Evolutionary conservation across 2,797 vertebrate genomes (phyloP), one percentile per base, ranked within the genome.

Genomic region (Potorous gilbertii): DNA sequence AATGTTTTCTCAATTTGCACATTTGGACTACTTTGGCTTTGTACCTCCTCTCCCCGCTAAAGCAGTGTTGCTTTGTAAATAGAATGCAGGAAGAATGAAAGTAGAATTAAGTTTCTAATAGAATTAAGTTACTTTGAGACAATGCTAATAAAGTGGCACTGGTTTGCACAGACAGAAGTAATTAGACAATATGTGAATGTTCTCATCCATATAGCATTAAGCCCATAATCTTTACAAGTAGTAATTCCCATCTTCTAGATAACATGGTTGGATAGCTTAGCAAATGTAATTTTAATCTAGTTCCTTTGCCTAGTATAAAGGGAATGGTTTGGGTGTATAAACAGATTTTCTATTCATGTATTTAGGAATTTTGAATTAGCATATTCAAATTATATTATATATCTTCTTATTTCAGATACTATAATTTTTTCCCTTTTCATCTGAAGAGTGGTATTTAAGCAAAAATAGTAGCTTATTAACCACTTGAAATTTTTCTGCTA

Each of bases 341-440:
- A n/a, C n/a, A n/a, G n/a, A n/a, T n/a, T n/a, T n/a, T n/a, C n/a
- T 81, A 81, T 81, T 46, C 74, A 81, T 81, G 1, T 50, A 87
- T 94, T 92, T 94, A 90, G 95, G 93, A 96, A 94, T 96, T 94
- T 34, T 95, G 56, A 92, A 27, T 90, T 91, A 28, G 56, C 89
- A 81, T 31, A 29, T 29, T 56, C 12, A 57, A 56, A 91, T 50
- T 55, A 96, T 57, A 54, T 92, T 91, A 93, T 46, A n/a, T n/a
- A 0, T 62, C 91, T 93, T 92, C 90, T 89, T 59, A 11, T 91
- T 94, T n/a, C 94, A 50, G 62, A 59, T 55, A 21, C 34, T 31
- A 34, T 56, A 0, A 0, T 87, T 93, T 93, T 87, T 93, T 54
- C 34, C 18, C 50, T 12, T 90, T 93, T 81, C 54, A 54, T 96